Evolutionary conservation across 2,113 vertebrate genomes (phyloP).

Genomic region (Telmatochromis bifrenatus): DNA sequence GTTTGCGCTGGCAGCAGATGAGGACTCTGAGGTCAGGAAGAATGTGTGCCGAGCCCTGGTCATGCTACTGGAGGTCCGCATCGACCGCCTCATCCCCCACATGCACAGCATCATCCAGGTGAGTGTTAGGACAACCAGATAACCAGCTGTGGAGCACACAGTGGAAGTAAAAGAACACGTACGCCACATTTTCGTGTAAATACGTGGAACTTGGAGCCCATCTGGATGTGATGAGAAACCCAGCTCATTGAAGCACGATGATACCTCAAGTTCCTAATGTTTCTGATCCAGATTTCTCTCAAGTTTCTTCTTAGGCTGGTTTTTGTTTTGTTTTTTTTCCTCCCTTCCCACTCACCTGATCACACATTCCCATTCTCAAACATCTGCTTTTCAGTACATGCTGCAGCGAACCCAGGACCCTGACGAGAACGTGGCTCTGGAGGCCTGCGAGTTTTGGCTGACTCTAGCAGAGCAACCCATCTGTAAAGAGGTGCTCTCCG

Average conservation of each 20-base stretch:
- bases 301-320: background rate
- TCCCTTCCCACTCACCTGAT: background rate
- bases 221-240: slow-evolving; percentile 50
- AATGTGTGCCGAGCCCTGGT: slow-evolving; percentile 90
- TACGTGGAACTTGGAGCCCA: background rate
- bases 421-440: slow-evolving; percentile 90
- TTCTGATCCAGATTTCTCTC: slow-evolving; percentile 35
- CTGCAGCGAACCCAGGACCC: slow-evolving; percentile 92
- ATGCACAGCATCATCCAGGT: slow-evolving; percentile 97
- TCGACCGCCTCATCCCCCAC: slow-evolving; percentile 90
- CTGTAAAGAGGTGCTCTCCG: slow-evolving; percentile 89
- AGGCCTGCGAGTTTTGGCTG: slow-evolving; percentile 96
- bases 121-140: background rate
- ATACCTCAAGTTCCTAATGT: slow-evolving; percentile 43
- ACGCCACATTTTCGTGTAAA: background rate
- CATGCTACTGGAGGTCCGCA: slow-evolving; percentile 91
- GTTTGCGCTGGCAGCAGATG: slow-evolving; percentile 71
- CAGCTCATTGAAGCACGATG: slow-evolving; percentile 53
- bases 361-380: background rate
- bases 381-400: slow-evolving; percentile 79
- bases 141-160: background rate
- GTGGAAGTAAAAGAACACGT: background rate
- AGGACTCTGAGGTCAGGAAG: slow-evolving; percentile 88
- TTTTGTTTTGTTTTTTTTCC: background rate
- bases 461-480: slow-evolving; percentile 92